Conservation (phyloP, 2,888 invertebrate species). For the Chalcis sispes region DNA sequence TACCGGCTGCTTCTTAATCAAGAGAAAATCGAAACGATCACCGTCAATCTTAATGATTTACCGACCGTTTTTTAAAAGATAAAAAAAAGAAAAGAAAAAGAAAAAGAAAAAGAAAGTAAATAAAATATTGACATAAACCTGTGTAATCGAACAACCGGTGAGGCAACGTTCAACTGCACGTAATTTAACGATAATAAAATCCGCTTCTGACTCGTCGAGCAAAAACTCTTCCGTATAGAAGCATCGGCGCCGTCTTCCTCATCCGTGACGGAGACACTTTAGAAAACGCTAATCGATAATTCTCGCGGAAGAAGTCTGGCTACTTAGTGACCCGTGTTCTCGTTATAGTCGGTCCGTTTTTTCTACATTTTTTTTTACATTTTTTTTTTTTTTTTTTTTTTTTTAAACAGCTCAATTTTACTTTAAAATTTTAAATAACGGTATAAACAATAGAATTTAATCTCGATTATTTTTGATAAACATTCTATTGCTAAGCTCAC, state of each 20-base stretch:
- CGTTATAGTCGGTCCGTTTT: not conserved
- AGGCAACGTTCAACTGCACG: slow-evolving; percentile 2
- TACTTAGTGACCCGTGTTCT: not conserved
- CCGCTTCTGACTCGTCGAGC: not conserved
- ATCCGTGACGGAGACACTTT: slow-evolving; percentile 30
- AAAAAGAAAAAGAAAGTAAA: no score
- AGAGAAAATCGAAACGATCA: not conserved
- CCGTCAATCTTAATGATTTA: slow-evolving; percentile 17
- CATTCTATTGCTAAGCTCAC: no score
- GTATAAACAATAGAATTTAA: no score
- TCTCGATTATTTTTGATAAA: no score
- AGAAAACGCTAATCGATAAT: slow-evolving; percentile 40
- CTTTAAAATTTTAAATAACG: no score
- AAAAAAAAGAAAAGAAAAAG: no score
- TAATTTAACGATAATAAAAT: slow-evolving; percentile 29
- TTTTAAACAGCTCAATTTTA: no score
- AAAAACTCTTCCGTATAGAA: slow-evolving; percentile 13
- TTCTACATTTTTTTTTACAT: no score
- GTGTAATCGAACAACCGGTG: slow-evolving; percentile 23
- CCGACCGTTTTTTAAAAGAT: not conserved
- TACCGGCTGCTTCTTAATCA: no score
- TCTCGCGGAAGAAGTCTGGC: not conserved
- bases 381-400: no score
- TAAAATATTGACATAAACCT: not conserved
- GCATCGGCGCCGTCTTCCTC: not conserved